Evolutionary conservation across 2,888 invertebrate genomes (phyloP).

Genomic region (Microchrysa polita): DNA sequence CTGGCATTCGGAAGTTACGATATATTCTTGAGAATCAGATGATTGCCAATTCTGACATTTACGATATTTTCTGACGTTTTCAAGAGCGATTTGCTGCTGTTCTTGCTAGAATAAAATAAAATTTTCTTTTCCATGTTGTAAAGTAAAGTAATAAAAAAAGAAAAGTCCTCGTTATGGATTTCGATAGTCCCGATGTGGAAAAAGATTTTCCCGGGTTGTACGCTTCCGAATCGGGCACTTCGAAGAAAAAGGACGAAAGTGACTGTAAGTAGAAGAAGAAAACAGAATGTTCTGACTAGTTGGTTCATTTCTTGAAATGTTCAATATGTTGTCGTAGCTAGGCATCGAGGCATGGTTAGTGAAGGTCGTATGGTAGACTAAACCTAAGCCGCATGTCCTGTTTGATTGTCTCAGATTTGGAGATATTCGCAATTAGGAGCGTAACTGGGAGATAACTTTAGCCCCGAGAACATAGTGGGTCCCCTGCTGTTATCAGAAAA

Average conservation of each 20-base stretch:
- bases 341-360: no score
- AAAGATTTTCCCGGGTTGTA: slow-evolving; percentile 91
- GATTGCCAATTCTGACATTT: slow-evolving; percentile 42
- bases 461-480: no score
- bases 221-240: slow-evolving; percentile 76
- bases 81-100: slow-evolving; percentile 5
- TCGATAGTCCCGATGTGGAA: slow-evolving; percentile 83
- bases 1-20: neutral
- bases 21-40: neutral
- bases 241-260: slow-evolving; percentile 73
- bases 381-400: no score
- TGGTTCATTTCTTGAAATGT: no score
- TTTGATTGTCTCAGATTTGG: no score
- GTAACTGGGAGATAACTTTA: no score
- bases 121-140: slow-evolving; percentile 14
- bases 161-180: slow-evolving; percentile 57
- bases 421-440: no score
- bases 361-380: no score
- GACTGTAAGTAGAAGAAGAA: slow-evolving; percentile 76
- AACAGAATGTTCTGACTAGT: no score
- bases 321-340: no score
- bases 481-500: no score
- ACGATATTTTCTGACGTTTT: slow-evolving; percentile 33
- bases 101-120: no score
- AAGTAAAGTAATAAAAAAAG: neutral